Percentiles rank a stretch among this genome's conserved stretches.
phyloP scores from a whole-genome alignment of 2,797 vertebrate species.

The Cichlasoma orientale region DNA sequence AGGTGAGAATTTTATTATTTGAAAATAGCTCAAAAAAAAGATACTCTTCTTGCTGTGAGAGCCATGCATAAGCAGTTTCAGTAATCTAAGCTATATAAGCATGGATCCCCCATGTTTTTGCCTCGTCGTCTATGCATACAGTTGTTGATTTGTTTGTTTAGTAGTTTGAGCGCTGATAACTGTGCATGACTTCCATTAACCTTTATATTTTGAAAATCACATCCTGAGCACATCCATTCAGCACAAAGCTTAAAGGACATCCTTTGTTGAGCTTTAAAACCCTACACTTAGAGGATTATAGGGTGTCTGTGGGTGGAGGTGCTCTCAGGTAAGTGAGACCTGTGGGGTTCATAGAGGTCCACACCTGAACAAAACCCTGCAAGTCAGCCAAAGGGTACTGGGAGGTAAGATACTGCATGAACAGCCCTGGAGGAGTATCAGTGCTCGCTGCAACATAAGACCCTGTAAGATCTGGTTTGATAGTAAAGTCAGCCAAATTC shows the following conservation, averaged over 20 bases:
- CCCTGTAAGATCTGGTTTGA: conserved; percentile 20
- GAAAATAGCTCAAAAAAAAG: not conserved
- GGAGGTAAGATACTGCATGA: conserved; percentile 29
- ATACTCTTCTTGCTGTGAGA: not conserved
- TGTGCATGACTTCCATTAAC: conserved; percentile 23
- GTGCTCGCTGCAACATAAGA: conserved; percentile 35
- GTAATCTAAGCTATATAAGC: not conserved
- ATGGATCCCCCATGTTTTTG: conserved; percentile 1
- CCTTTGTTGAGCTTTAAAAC: conserved; percentile 67
- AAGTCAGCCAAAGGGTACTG: conserved; percentile 58
- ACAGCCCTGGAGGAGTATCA: conserved; percentile 46
- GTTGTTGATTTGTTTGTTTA: not conserved
- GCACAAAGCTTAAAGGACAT: conserved; percentile 59
- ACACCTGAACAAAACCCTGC: conserved; percentile 54
- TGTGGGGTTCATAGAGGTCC: conserved; percentile 49
- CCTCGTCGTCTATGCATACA: not conserved
- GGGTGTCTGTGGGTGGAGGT: conserved; percentile 21
- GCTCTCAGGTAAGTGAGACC: conserved; percentile 63
- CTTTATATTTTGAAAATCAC: conserved; percentile 37
- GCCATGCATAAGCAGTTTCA: not conserved
- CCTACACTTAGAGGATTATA: conserved; percentile 62
- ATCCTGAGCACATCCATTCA: conserved; percentile 42
- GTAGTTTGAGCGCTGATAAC: conserved; percentile 3
- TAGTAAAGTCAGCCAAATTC: conserved; percentile 13
- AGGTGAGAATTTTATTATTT: not conserved